These are phyloP conservation scores for Drosophila subquinaria DNA, from an alignment of 2,888 invertebrate species.

Conservation along the genomic window DNA sequence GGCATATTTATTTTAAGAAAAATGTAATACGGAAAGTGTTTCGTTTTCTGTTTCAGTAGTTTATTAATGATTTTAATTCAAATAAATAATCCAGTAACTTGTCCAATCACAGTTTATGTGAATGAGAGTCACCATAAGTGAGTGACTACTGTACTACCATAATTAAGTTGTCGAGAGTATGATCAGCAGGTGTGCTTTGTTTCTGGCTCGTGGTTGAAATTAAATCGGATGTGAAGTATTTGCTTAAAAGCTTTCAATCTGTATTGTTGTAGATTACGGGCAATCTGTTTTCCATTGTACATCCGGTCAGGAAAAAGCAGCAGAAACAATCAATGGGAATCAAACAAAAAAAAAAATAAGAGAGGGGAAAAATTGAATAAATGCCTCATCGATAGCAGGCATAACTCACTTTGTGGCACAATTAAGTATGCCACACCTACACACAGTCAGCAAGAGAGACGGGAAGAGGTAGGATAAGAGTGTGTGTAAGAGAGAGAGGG, in stretches of 20 bases:
- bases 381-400: slow-evolving; percentile 53
- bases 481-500: no score
- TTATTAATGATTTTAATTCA: no score
- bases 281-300: slow-evolving; percentile 33
- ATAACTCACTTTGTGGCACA: slow-evolving; percentile 74
- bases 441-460: slow-evolving; percentile 7
- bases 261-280: slow-evolving; percentile 21
- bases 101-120: neutral
- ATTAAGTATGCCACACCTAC: slow-evolving; percentile 60
- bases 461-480: neutral
- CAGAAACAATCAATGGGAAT: slow-evolving; percentile 26
- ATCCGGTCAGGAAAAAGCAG: slow-evolving; percentile 22
- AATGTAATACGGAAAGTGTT: no score
- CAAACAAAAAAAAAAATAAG: slow-evolving; percentile 1
- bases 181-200: neutral
- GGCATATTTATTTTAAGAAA: no score
- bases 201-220: slow-evolving; percentile 1
- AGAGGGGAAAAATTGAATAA: slow-evolving; percentile 18
- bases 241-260: slow-evolving; percentile 17
- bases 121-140: neutral
- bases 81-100: neutral
- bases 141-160: neutral
- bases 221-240: slow-evolving; percentile 5
- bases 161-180: neutral
- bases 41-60: no score